Conservation (phyloP, 1,140 invertebrate species). For the Cotesia chilonis region DNA sequence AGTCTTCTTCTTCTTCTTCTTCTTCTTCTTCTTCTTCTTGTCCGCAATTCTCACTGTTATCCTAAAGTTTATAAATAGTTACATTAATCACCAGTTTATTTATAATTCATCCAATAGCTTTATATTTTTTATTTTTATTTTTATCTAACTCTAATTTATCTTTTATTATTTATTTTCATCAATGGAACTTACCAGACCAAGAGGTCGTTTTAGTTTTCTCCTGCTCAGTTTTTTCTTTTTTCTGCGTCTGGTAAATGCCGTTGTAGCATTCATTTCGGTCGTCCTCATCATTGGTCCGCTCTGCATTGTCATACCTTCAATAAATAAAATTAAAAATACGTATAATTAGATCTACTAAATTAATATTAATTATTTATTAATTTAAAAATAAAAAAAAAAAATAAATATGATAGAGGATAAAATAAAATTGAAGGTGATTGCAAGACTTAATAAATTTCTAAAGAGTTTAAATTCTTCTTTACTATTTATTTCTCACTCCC, state of each 20-base stretch:
- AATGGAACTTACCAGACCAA: constrained; percentile 48
- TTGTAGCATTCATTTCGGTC: constrained; percentile 46
- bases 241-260: constrained; percentile 54
- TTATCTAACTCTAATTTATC: background rate
- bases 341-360: constrained; percentile 1
- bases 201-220: constrained; percentile 55
- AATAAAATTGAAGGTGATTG: constrained; percentile 16
- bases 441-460: background rate
- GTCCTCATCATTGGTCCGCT: constrained; percentile 58
- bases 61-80: constrained; percentile 37
- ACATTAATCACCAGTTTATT: constrained; percentile 4
- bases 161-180: background rate
- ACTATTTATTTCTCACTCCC: constrained; percentile 4
- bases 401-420: background rate
- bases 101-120: background rate
- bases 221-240: constrained; percentile 57
- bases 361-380: background rate
- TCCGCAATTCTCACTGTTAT: constrained; percentile 51
- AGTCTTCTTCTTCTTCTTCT: constrained; percentile 51
- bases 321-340: constrained; percentile 35
- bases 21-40: constrained; percentile 53
- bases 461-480: constrained; percentile 5
- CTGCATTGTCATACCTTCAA: constrained; percentile 61
- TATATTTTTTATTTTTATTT: background rate
- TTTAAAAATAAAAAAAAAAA: background rate